Percentiles rank a stretch among this genome's conserved stretches.
Evolutionary conservation across 2,888 invertebrate species (phyloP).

Genomic region (Bedellia somnulentella): DNA sequence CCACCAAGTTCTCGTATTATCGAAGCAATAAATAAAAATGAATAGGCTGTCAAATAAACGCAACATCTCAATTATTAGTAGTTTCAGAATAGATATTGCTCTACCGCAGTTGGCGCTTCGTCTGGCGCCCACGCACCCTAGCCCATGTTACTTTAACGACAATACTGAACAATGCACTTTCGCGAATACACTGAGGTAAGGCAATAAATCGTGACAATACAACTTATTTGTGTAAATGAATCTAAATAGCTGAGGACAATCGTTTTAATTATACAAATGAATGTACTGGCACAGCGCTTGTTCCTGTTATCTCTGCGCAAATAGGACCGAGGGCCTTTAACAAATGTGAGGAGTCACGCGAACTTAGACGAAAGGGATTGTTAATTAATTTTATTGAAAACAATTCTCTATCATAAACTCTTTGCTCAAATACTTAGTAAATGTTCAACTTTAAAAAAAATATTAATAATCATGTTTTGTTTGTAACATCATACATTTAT

Average conservation of each 20-base stretch:
- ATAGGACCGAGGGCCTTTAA: constrained; percentile 22
- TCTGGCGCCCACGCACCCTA: too few relatives aligned
- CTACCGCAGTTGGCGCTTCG: constrained; percentile 11
- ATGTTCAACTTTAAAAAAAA: too few relatives aligned
- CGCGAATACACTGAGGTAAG: constrained; percentile 8
- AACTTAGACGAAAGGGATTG: too few relatives aligned
- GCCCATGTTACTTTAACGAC: too few relatives aligned
- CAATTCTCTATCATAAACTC: too few relatives aligned
- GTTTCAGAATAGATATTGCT: constrained; percentile 14
- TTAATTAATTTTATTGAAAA: too few relatives aligned
- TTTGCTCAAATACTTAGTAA: too few relatives aligned
- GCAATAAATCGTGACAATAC: constrained; percentile 22
- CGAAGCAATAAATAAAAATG: too few relatives aligned
- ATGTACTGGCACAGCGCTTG: constrained; percentile 19
- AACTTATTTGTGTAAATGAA: constrained; percentile 19
- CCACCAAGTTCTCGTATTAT: too few relatives aligned
- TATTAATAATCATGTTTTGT: too few relatives aligned
- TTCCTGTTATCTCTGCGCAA: constrained; percentile 25
- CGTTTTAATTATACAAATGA: constrained; percentile 29
- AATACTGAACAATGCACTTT: constrained; percentile 4
- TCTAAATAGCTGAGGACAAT: constrained; percentile 23
- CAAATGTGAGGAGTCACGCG: constrained; percentile 52
- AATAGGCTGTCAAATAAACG: too few relatives aligned
- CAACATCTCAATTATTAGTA: constrained; percentile 25
- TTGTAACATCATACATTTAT: too few relatives aligned